Percentiles rank a stretch among this genome's conserved stretches.
phyloP scores from a whole-genome alignment of 2,888 invertebrate genomes.

The Sylvicola cinctus region DNA sequence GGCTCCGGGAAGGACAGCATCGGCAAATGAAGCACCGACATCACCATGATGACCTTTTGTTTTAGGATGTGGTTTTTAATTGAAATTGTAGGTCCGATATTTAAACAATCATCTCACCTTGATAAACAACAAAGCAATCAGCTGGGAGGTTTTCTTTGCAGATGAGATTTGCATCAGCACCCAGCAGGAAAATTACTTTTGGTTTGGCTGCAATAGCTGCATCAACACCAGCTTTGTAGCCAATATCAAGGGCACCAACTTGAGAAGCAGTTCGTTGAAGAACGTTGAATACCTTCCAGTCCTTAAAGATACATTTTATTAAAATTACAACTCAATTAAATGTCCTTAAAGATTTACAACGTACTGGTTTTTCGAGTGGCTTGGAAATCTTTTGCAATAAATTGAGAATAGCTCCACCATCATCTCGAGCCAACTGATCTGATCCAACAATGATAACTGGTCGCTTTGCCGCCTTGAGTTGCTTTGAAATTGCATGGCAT shows the following conservation, averaged over 20 bases:
- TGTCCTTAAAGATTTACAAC: slow-evolving; percentile 33
- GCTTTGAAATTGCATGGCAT: slow-evolving; percentile 43
- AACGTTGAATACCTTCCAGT: slow-evolving; percentile 77
- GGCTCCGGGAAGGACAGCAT: slow-evolving; percentile 83
- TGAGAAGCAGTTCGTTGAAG: slow-evolving; percentile 83
- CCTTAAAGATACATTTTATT: slow-evolving; percentile 9
- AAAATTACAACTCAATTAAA: slow-evolving; percentile 3
- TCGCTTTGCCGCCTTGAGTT: slow-evolving; percentile 54
- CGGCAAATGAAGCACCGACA: slow-evolving; percentile 76
- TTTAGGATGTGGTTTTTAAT: neutral
- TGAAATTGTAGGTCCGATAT: too few species aligned
- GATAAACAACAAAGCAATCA: slow-evolving; percentile 74
- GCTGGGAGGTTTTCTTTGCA: slow-evolving; percentile 55
- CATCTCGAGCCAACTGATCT: slow-evolving; percentile 54
- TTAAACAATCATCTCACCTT: slow-evolving; percentile 28
- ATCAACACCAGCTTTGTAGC: slow-evolving; percentile 59
- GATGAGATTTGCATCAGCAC: slow-evolving; percentile 78
- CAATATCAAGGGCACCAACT: slow-evolving; percentile 89
- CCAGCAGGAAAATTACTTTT: slow-evolving; percentile 70
- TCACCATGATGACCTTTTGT: slow-evolving; percentile 85
- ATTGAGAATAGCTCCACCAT: slow-evolving; percentile 57
- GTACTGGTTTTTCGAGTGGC: slow-evolving; percentile 30
- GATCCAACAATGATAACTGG: slow-evolving; percentile 90
- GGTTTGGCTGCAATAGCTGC: slow-evolving; percentile 42
- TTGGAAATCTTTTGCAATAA: slow-evolving; percentile 53